Base-by-base conservation (phyloP, 2,888 invertebrate genomes). In the Cheiracanthium punctorium region DNA sequence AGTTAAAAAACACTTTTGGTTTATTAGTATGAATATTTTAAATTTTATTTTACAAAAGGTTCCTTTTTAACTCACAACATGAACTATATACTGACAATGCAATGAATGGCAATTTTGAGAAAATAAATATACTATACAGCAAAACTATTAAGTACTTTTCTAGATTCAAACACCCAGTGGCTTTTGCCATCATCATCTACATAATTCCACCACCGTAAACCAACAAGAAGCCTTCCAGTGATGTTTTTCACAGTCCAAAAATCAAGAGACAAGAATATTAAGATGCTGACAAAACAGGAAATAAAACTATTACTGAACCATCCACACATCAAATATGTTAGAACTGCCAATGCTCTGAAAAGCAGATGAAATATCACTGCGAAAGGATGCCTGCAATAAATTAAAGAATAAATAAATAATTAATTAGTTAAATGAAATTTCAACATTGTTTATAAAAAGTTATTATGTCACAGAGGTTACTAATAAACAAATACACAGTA, bases 171-270 rank as follows among this genome's bases (percentile, higher is more conserved):
- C 24, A 98, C 96, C 99, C 99, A 99, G 92, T 98, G 97, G 73
- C 98, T 99, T 90, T 96, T 95, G 48, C 99, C 99, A 89, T 97
- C 96, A 90, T 98, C 98, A 91, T 99, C 99, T 0, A 99, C 96
- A 91, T 98, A 98, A 93, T 99, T 99, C 99, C 99, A 99, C 99
- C 99, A 99, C 89, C 99, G 93, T 28, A 99, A 93, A 0, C 99
- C 99, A 29, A 98, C 99, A 91, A 99, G 94, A 67, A 99, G 93
- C 74, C 99, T 94, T 93, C 94, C 94, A 88, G 97, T 97, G 70
- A 98, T 95, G 92, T 98, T 98, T 93, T 99, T 99, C 0, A 99
- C 98, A 17, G 97, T 97, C 99, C 99, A 99, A 93, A 99, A 99
- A 92, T 99, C 99, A 93, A 98, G 96, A 0, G 98, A 98, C 8